Percentiles rank a stretch among this genome's conserved stretches.
Conservation (phyloP, 2,797 vertebrate genomes). For the Peromyscus nudipes region DNA sequence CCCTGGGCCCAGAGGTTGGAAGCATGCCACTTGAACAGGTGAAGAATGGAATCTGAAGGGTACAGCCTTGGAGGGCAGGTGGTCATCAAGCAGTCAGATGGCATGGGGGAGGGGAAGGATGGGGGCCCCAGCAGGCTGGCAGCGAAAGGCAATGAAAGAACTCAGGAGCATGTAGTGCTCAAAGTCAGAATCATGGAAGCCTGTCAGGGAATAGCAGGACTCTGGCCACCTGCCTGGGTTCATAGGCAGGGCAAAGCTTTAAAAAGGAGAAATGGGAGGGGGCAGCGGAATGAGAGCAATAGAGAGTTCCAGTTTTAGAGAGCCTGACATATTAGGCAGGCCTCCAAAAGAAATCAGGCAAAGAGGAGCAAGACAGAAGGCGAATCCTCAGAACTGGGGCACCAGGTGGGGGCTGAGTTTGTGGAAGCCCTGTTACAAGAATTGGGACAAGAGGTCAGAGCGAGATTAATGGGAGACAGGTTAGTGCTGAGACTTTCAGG, state of each 20-base stretch:
- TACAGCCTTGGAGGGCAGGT: constrained; percentile 74
- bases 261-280: constrained; percentile 57
- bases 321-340: constrained; percentile 81
- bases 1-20: constrained; percentile 61
- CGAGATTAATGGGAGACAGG: constrained; percentile 7
- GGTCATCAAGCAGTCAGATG: constrained; percentile 81
- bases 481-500: not conserved
- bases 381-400: constrained; percentile 75
- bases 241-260: constrained; percentile 81
- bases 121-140: constrained; percentile 67
- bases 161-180: constrained; percentile 37
- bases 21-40: constrained; percentile 4
- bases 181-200: constrained; percentile 64
- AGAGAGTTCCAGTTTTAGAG: constrained; percentile 51
- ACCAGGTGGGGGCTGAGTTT: constrained; percentile 74
- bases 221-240: constrained; percentile 83
- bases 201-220: constrained; percentile 80
- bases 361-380: constrained; percentile 79
- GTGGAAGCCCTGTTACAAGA: constrained; percentile 54
- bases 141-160: constrained; percentile 34
- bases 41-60: constrained; percentile 30
- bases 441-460: constrained; percentile 75
- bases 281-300: constrained; percentile 10
- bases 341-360: constrained; percentile 76
- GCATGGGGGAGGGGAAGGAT: constrained; percentile 44